Conservation (phyloP, 2,113 vertebrate genomes). For the Bufo gargarizans region DNA sequence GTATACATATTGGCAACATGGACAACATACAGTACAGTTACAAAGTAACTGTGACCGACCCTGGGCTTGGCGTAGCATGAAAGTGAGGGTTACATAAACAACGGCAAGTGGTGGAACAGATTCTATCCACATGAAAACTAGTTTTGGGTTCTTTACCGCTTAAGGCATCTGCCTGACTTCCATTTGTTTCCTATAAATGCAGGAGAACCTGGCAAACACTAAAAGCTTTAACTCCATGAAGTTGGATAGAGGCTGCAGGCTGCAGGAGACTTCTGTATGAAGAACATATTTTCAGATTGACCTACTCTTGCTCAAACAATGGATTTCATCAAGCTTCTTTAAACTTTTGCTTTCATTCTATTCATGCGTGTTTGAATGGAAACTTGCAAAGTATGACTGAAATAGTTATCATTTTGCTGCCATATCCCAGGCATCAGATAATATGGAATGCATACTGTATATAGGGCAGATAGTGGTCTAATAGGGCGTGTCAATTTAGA, state of each 20-base stretch:
- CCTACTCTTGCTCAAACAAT: not conserved
- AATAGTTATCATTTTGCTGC: no score
- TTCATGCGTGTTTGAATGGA: not conserved
- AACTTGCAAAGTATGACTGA: not conserved
- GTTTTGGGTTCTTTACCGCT: not conserved
- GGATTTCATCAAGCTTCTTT: not conserved
- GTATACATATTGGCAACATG: constrained; percentile 11
- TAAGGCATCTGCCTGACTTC: constrained; percentile 3
- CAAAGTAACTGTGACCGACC: constrained; percentile 7
- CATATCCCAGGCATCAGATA: no score
- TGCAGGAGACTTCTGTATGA: constrained; percentile 7
- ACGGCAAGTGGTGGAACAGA: constrained; percentile 38
- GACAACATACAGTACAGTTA: not conserved
- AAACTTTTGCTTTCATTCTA: constrained; percentile 4
- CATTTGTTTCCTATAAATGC: constrained; percentile 44
- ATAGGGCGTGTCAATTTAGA: no score
- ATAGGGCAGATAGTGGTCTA: no score
- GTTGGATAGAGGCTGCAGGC: constrained; percentile 21
- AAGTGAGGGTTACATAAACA: constrained; percentile 23
- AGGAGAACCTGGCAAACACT: constrained; percentile 11
- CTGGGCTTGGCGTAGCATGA: constrained; percentile 18
- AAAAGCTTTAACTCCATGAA: constrained; percentile 19
- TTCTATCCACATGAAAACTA: constrained; percentile 45
- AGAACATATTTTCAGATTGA: not conserved
- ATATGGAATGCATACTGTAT: no score